Evolutionary conservation across 2,888 invertebrate species (phyloP), one percentile per base, ranked within the genome.

Genomic region (Boloria euphrosyne): DNA sequence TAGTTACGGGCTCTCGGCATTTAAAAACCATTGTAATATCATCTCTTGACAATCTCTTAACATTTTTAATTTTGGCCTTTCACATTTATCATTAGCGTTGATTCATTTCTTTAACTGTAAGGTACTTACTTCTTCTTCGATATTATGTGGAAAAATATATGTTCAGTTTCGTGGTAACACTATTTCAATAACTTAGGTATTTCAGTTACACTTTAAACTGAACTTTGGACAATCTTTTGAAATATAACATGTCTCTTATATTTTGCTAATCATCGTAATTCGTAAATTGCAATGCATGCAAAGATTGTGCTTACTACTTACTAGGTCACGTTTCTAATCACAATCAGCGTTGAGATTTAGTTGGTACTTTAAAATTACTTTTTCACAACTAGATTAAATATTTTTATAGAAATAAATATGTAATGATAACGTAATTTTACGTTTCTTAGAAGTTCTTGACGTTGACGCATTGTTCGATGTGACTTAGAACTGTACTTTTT

Each of bases 291-390:
- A 67, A 58, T 68, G 65, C 68, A 62, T 58, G 58, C 60, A 59
- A 62, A 57, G 71, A 73, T 75, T 76, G 70, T 51, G 27, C 58
- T 16, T 58, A 62, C 68, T 75, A 75, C 58, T 16, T 58, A 62
- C 69, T 75, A 75, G 73, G 77, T 80, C 81, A 80, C 80, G 80
- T 79, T 69, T 69, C 46, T 44, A 59, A 59, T 65, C 62, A 52
- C 65, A 62, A 65, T 65, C 65, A 65, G 27, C 62, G 17, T 18
- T 57, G 27, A 57, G 60, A 55, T 46, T 46, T 46, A 55, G 44
- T 55, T 7, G 4, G 4, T 31, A 14, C 5, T 49, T 31, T 18
- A 62, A 63, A 44, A 50, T 16, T 43, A 17, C 2, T n/a, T 27
- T 14, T n/a, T 22, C 46, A 58, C 47, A 17, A 22, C 22, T 14